phyloP scores from a whole-genome alignment of 2,888 invertebrate species.

The Conchocele bisecta region DNA sequence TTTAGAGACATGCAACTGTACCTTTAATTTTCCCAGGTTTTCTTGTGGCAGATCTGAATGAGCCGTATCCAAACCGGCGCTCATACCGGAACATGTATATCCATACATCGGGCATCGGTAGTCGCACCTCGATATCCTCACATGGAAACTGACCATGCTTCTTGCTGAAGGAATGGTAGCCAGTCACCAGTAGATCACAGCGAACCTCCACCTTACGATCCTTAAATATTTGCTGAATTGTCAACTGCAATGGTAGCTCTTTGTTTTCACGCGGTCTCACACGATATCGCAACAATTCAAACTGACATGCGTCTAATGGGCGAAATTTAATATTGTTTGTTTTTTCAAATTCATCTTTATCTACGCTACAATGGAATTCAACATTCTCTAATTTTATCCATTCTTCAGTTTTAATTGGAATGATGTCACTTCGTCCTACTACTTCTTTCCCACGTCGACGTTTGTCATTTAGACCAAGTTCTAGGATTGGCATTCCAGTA shows the following conservation, averaged over 20 bases:
- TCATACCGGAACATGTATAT: slow-evolving; percentile 99
- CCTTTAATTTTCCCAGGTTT: slow-evolving; percentile 85
- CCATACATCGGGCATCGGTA: slow-evolving; percentile 99
- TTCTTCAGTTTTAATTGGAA: slow-evolving; percentile 95
- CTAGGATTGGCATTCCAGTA: slow-evolving; percentile 96
- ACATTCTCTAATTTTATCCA: slow-evolving; percentile 98
- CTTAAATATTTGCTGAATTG: slow-evolving; percentile 88
- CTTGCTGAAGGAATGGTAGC: slow-evolving; percentile 96
- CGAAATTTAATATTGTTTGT: slow-evolving; percentile 84
- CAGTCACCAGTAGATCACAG: slow-evolving; percentile 97
- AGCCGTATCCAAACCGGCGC: slow-evolving; percentile 98
- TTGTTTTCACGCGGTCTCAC: slow-evolving; percentile 89
- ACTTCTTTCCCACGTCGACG: slow-evolving; percentile 99
- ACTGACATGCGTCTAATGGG: slow-evolving; percentile 98
- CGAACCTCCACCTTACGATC: slow-evolving; percentile 92
- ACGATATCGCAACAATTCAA: slow-evolving; percentile 97
- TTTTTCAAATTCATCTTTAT: slow-evolving; percentile 93
- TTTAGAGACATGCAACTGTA: slow-evolving; percentile 3
- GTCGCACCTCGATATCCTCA: slow-evolving; percentile 92
- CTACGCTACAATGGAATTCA: slow-evolving; percentile 97
- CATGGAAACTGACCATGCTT: slow-evolving; percentile 91
- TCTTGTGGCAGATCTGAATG: slow-evolving; percentile 93
- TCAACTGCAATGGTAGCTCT: slow-evolving; percentile 97
- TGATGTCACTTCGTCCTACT: slow-evolving; percentile 99
- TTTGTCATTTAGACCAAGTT: slow-evolving; percentile 98